A percentile compares a stretch with the other conserved stretches of the same genome.
Evolutionary conservation across 2,113 vertebrate genomes (phyloP).

Genomic region (Anolis carolinensis): DNA sequence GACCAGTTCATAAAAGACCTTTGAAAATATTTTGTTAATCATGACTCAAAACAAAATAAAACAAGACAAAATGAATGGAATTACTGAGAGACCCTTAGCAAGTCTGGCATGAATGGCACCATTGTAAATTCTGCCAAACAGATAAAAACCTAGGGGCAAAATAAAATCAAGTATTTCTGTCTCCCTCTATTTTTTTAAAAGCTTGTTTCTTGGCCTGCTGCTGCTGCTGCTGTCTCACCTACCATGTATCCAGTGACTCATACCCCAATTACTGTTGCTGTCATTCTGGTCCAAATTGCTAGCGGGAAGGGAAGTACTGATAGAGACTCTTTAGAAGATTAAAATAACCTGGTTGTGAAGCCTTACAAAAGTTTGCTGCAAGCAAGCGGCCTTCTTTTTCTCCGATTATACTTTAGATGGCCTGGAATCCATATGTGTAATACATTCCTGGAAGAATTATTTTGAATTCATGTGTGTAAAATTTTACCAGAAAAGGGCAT

Average conservation of each 20-base stretch:
- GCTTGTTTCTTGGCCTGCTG: slow-evolving; percentile 51
- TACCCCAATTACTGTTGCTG: slow-evolving; percentile 63
- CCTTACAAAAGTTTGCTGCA: slow-evolving; percentile 59
- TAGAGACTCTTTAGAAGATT: slow-evolving; percentile 61
- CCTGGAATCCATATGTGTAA: slow-evolving; percentile 63
- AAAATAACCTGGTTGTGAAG: slow-evolving; percentile 51
- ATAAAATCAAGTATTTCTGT: slow-evolving; percentile 29
- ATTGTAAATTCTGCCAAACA: background rate
- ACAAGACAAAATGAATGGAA: background rate
- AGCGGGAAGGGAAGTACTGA: slow-evolving; percentile 62
- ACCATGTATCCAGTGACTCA: slow-evolving; percentile 64
- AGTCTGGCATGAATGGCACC: fast-evolving
- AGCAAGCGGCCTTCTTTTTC: slow-evolving; percentile 40
- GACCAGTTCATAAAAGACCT: background rate
- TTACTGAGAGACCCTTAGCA: fast-evolving
- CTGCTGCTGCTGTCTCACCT: slow-evolving; percentile 49
- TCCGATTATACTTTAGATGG: slow-evolving; percentile 45
- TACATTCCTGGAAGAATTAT: slow-evolving; percentile 9
- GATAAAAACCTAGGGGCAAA: slow-evolving; percentile 24
- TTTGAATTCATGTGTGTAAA: background rate
- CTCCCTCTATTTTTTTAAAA: background rate
- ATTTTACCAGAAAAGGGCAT: slow-evolving; percentile 41
- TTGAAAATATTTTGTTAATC: background rate
- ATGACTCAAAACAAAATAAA: background rate
- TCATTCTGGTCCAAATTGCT: slow-evolving; percentile 67